These are phyloP conservation scores for Oxyteleia sp. DNA, from an alignment of 2,888 invertebrate genomes.

Conservation along the genomic window DNA sequence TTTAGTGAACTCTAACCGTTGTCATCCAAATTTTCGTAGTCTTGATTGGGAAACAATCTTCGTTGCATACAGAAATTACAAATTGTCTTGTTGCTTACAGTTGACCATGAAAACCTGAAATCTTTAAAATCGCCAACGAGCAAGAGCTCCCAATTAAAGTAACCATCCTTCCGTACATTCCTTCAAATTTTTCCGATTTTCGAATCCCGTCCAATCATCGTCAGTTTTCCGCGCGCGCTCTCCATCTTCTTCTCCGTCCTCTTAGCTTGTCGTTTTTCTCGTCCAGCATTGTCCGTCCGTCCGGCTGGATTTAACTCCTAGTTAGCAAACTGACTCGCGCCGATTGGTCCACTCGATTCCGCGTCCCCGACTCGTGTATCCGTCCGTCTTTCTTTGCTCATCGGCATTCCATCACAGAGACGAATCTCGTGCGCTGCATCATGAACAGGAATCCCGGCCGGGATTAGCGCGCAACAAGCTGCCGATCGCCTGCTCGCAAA, in stretches of 20 bases:
- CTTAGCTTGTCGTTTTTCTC: constrained; percentile 52
- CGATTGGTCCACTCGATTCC: constrained; percentile 69
- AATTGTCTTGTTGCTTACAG: no score
- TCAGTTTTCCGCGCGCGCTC: constrained; percentile 62
- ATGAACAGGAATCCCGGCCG: constrained; percentile 60
- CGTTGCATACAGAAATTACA: no score
- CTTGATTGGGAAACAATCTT: no score
- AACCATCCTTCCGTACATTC: constrained; percentile 48
- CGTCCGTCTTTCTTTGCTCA: constrained; percentile 63
- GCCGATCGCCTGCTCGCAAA: constrained; percentile 70
- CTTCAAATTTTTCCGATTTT: constrained; percentile 58
- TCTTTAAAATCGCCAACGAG: constrained; percentile 14
- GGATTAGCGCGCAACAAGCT: constrained; percentile 72
- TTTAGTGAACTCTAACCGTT: no score
- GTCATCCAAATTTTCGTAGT: no score
- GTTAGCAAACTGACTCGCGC: constrained; percentile 66
- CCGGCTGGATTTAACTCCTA: constrained; percentile 51
- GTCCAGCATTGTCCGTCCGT: constrained; percentile 57
- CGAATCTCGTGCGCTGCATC: constrained; percentile 70
- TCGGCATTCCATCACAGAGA: constrained; percentile 72
- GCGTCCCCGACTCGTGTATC: constrained; percentile 48
- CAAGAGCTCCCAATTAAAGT: constrained; percentile 53
- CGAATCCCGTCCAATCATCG: constrained; percentile 64
- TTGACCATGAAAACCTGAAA: neutral
- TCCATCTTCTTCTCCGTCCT: constrained; percentile 48